Base-by-base conservation (phyloP, 2,113 vertebrate genomes). In the Aleadryas rufinucha region DNA sequence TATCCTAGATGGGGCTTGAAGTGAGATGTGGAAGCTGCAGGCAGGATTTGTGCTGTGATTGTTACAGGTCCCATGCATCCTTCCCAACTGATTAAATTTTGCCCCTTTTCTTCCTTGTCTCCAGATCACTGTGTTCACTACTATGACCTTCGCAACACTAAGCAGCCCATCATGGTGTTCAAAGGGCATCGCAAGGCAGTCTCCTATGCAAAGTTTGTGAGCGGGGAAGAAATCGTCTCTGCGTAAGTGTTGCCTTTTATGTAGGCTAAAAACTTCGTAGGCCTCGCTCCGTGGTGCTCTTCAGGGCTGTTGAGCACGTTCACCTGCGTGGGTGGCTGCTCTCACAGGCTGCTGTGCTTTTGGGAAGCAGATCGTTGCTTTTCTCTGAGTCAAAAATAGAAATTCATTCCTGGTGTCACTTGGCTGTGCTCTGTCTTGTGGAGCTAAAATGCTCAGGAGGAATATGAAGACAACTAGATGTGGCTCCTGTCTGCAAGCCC, bases 111-210 rank as follows among this genome's bases (percentile, higher is more conserved):
- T 44, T 27, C 54, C 75, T 92, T 42, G 3, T 39, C 65, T 87
- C 7, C 97, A 99, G 99, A 99, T 98, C 99, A 99, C 98, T 99
- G 99, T 98, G 99, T 99, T 92, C 99, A 99, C 98, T 99, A 99
- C 98, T 99, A 99, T 6, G 99, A 99, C 96, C 99, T 99, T 69
- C 98, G 99, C 95, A 99, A 99, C 99, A 99, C 99, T 98, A 99
- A 99, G 92, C 99, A 99, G 97, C 99, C 99, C 18, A 99, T 99
- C 97, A 99, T 99, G 99, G 99, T 99, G 80, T 99, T 99, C 97
- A 99, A 99, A 96, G 99, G 99, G 89, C 99, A 99, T 95, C 98
- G 99, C 94, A 99, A 99, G 95, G 99, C 99, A 1, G 99, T 99
- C 82, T 99, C 99, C 63, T 99, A 99, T 5, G 99, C 99, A 61